Percentiles rank a stretch among this genome's conserved stretches.
These are phyloP conservation scores for Plagodis dolabraria DNA, from an alignment of 2,888 invertebrate species.

Conservation along the genomic window DNA sequence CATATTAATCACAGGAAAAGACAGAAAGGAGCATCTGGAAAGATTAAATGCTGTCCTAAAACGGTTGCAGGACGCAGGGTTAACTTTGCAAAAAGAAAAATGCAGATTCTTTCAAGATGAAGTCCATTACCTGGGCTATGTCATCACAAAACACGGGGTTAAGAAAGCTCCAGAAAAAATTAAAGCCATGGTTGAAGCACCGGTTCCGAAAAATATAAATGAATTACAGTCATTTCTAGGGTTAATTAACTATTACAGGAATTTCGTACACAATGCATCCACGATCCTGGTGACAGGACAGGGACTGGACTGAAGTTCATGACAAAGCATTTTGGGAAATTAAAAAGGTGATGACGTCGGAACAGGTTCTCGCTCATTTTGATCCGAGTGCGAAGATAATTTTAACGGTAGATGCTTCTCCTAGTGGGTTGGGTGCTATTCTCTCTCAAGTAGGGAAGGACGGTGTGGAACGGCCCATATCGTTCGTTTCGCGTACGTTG, in stretches of 20 bases:
- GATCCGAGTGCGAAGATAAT: not conserved
- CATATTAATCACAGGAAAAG: too few relatives aligned
- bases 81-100: not conserved
- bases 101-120: not conserved
- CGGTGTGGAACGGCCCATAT: not conserved
- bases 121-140: too few relatives aligned
- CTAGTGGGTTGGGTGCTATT: not conserved
- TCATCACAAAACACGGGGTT: too few relatives aligned
- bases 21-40: not conserved
- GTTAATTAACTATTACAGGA: not conserved
- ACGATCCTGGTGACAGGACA: not conserved
- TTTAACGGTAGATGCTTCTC: not conserved
- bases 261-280: not conserved
- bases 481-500: too few relatives aligned
- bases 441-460: not conserved
- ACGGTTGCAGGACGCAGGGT: not conserved
- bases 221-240: not conserved
- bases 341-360: not conserved
- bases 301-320: not conserved
- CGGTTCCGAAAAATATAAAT: not conserved
- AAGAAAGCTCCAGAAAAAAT: too few relatives aligned
- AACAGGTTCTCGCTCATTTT: not conserved
- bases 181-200: not conserved
- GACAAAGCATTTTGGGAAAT: not conserved
- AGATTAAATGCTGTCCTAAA: not conserved